phyloP scores from a whole-genome alignment of 2,888 invertebrate genomes.

The Phania funesta region DNA sequence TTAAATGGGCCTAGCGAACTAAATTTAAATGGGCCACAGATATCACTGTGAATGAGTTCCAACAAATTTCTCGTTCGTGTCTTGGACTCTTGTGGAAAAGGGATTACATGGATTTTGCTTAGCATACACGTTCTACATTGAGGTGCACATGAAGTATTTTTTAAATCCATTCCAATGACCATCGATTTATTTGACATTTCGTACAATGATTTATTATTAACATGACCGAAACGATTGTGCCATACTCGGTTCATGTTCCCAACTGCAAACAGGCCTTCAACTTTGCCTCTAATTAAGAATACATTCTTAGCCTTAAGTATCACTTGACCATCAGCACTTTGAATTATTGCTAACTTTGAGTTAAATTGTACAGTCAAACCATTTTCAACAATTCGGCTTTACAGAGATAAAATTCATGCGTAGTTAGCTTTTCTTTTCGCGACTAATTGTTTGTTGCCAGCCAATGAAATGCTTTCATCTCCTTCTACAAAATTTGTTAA shows the following conservation, averaged over 20 bases:
- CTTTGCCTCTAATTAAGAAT: not conserved
- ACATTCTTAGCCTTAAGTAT: constrained; percentile 1
- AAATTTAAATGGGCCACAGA: constrained; percentile 51
- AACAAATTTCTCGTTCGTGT: constrained; percentile 2
- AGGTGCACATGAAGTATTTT: not conserved
- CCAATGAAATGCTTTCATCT: constrained; percentile 3
- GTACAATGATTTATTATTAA: constrained; percentile 36
- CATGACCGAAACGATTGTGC: constrained; percentile 54
- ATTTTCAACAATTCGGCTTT: constrained; percentile 20
- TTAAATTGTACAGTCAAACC: constrained; percentile 19
- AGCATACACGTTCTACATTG: constrained; percentile 37
- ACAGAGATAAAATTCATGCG: constrained; percentile 40
- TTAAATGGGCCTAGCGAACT: constrained; percentile 39
- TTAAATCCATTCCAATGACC: constrained; percentile 18
- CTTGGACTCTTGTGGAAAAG: constrained; percentile 24
- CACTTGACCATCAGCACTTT: not conserved
- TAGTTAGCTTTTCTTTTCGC: constrained; percentile 26
- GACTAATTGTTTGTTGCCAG: constrained; percentile 15
- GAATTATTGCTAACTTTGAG: not conserved
- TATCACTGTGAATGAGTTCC: constrained; percentile 41
- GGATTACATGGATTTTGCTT: constrained; percentile 37
- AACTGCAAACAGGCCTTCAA: not conserved
- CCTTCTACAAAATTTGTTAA: constrained; percentile 15
- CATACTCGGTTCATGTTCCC: constrained; percentile 7
- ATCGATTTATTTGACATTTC: constrained; percentile 27